phyloP scores from a whole-genome alignment of 2,113 vertebrate genomes.

The Syrrhaptes paradoxus region DNA sequence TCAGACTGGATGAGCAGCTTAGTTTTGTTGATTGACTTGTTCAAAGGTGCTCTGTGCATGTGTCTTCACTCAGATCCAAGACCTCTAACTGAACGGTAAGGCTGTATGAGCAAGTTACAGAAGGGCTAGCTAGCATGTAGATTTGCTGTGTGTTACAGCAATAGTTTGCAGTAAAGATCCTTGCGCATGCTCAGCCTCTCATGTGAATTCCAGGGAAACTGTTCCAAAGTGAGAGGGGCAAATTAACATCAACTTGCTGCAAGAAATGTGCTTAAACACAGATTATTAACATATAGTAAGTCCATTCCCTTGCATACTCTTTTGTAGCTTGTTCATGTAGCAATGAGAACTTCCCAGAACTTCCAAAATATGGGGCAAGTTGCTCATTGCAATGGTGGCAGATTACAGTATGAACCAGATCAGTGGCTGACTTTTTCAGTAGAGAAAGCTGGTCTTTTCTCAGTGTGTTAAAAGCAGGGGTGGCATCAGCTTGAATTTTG shows the following conservation, averaged over 20 bases:
- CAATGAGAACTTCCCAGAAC: background rate
- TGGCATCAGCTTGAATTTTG: background rate
- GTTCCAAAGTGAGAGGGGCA: background rate
- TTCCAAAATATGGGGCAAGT: background rate
- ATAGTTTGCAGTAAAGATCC: background rate
- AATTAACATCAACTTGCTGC: background rate
- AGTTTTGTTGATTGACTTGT: background rate
- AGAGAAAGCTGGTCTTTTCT: background rate
- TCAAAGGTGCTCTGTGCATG: fast-evolving
- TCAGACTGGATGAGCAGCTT: background rate
- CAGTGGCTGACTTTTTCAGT: background rate
- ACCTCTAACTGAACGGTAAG: fast-evolving
- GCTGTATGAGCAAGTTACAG: background rate
- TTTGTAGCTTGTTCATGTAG: background rate
- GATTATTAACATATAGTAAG: background rate
- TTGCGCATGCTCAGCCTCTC: background rate
- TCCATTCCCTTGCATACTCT: background rate
- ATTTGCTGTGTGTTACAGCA: background rate
- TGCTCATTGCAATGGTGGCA: background rate
- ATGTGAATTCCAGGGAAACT: background rate
- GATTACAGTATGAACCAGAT: background rate
- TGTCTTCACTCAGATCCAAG: background rate
- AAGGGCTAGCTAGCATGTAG: background rate
- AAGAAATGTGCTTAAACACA: background rate
- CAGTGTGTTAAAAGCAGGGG: background rate